Conservation (phyloP, 2,113 vertebrate species). For the Pituophis catenifer region DNA sequence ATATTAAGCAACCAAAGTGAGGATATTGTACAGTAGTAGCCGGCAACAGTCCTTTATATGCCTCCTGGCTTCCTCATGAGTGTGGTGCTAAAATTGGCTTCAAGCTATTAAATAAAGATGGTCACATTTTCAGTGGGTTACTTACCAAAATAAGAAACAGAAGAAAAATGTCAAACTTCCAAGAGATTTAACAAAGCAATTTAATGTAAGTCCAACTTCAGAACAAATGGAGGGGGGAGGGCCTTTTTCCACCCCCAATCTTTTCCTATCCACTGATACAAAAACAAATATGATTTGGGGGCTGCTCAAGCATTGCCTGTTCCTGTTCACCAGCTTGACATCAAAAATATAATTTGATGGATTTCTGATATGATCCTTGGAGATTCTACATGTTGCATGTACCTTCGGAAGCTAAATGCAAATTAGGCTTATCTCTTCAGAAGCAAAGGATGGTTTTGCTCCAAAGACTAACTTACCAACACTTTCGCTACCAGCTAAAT, state of each 20-base stretch:
- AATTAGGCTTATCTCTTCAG: neutral
- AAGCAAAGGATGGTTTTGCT: neutral
- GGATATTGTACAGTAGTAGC: neutral
- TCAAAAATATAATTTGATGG: neutral
- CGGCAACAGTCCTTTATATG: neutral
- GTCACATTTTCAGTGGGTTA: neutral
- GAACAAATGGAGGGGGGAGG: neutral
- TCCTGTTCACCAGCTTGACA: neutral
- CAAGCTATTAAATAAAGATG: neutral
- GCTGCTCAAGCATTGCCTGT: neutral
- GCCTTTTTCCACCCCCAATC: neutral
- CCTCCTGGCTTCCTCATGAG: neutral
- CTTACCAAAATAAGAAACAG: neutral
- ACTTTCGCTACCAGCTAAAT: conserved; percentile 85
- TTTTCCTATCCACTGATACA: neutral
- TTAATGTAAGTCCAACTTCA: neutral
- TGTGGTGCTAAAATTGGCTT: neutral
- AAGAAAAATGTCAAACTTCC: neutral
- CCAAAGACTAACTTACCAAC: conserved; percentile 57
- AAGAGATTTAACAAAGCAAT: neutral
- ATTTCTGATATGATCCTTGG: neutral
- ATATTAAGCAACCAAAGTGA: neutral
- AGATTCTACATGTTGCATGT: neutral
- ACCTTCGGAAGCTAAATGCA: neutral
- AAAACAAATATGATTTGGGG: neutral